Conservation (phyloP, 1,140 invertebrate genomes). For the Zaprionus lachaisei region DNA sequence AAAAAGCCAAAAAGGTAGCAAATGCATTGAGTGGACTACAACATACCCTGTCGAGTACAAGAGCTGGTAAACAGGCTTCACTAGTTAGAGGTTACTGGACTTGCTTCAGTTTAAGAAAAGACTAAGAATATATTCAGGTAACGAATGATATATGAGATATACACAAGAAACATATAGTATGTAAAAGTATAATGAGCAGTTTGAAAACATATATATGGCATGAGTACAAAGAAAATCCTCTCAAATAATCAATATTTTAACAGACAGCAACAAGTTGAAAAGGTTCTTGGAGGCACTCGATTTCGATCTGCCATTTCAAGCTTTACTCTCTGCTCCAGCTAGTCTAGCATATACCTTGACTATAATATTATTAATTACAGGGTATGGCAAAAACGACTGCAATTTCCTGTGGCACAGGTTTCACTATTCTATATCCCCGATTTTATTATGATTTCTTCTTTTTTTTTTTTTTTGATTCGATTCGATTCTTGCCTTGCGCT, state of each 20-base stretch:
- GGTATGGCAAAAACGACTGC: slow-evolving; percentile 39
- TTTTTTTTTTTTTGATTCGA: background rate
- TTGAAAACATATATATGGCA: no score
- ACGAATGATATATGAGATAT: no score
- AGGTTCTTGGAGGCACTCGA: no score
- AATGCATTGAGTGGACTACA: background rate
- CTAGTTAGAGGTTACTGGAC: no score
- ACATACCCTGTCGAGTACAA: background rate
- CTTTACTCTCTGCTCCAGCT: background rate
- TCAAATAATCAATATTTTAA: no score
- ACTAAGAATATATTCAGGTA: no score
- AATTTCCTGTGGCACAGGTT: slow-evolving; percentile 59
- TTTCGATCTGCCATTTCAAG: no score
- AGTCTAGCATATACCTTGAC: background rate
- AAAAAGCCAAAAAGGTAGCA: background rate
- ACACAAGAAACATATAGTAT: no score
- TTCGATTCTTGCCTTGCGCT: slow-evolving; percentile 7
- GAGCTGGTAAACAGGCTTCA: background rate
- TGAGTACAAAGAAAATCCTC: no score
- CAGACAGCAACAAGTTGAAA: no score
- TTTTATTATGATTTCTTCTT: background rate
- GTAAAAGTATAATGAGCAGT: no score
- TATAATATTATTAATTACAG: background rate
- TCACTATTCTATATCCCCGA: slow-evolving; percentile 21
- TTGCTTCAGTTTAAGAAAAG: background rate